Percentiles rank a stretch among this genome's conserved stretches.
Conservation (phyloP, 1,140 invertebrate genomes). For the Bilobella aurantiaca region DNA sequence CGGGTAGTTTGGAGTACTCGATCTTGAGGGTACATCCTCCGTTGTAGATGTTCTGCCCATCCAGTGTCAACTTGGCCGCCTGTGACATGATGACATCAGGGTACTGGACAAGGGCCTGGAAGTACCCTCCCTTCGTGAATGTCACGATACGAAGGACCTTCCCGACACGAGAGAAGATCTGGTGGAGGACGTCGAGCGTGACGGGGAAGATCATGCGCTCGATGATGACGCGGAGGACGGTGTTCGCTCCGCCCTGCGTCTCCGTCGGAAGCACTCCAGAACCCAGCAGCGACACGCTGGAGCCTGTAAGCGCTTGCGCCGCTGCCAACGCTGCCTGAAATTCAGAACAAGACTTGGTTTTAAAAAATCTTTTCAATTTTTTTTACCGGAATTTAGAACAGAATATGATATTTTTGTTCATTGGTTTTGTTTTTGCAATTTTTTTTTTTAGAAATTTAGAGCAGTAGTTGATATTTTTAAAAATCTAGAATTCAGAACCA, state of each 20-base stretch:
- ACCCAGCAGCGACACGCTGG: neutral
- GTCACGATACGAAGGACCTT: constrained; percentile 98
- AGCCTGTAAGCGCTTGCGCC: constrained; percentile 40
- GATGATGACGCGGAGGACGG: constrained; percentile 87
- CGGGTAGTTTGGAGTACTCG: constrained; percentile 96
- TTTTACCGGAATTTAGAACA: no score
- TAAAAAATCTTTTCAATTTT: no score
- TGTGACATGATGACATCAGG: constrained; percentile 71
- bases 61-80: constrained; percentile 57
- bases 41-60: constrained; percentile 98
- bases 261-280: neutral
- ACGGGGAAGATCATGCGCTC: constrained; percentile 98
- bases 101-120: constrained; percentile 98
- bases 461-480: no score
- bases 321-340: constrained; percentile 63
- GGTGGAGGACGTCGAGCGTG: constrained; percentile 88
- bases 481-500: no score
- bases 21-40: constrained; percentile 97
- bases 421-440: no score
- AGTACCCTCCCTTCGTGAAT: constrained; percentile 98
- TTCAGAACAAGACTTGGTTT: neutral
- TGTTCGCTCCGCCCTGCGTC: constrained; percentile 76
- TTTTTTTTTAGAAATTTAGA: no score
- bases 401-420: no score
- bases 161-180: constrained; percentile 91